These are phyloP conservation scores for Sitta carolinensis DNA, from an alignment of 2,797 vertebrate genomes.

Conservation along the genomic window DNA sequence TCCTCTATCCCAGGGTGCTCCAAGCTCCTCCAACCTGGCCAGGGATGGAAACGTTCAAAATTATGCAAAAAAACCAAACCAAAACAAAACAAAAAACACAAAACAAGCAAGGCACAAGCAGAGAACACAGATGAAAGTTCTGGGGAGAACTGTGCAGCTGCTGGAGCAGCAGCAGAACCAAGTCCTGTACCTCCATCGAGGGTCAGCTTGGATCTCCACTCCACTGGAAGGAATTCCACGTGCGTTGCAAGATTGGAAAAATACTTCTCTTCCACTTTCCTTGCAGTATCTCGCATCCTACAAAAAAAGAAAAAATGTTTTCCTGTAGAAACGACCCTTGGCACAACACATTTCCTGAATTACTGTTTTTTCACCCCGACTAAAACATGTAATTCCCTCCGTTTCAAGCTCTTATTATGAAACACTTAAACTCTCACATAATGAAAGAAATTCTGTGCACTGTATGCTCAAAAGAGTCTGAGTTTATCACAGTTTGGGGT, in stretches of 20 bases:
- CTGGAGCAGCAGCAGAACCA: neutral
- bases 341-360: neutral
- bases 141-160: neutral
- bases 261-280: slow-evolving; percentile 97
- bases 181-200: slow-evolving; percentile 89
- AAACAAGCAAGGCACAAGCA: neutral
- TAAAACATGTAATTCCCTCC: neutral
- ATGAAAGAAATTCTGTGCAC: neutral
- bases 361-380: neutral
- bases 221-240: slow-evolving; percentile 96
- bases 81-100: neutral
- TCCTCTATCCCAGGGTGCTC: rapidly evolving
- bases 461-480: neutral
- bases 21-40: neutral
- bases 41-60: neutral
- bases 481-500: neutral
- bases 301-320: neutral
- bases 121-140: too few species aligned
- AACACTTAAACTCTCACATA: neutral
- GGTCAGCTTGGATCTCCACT: slow-evolving; percentile 95
- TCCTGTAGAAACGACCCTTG: neutral
- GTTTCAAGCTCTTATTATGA: neutral
- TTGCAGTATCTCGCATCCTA: slow-evolving; percentile 95
- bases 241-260: slow-evolving; percentile 89
- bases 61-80: too few species aligned